Percentiles rank a stretch among this genome's conserved stretches.
Conservation (phyloP, 1,140 invertebrate species). For the Caerostris extrusa region DNA sequence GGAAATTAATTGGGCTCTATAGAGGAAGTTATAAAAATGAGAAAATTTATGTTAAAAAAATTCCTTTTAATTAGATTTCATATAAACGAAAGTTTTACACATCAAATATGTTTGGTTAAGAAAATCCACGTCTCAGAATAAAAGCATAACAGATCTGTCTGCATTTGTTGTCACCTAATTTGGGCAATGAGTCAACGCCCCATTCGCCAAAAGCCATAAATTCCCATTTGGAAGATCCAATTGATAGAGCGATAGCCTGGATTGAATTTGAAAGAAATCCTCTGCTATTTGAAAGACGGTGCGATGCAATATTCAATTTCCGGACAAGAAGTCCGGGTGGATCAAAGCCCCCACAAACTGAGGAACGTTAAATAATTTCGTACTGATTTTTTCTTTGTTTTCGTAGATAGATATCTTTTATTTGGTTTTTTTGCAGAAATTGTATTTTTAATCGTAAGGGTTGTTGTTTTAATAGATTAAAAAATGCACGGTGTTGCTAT, state of each 20-base stretch:
- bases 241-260: not conserved
- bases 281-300: not conserved
- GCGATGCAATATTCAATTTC: not conserved
- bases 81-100: no score
- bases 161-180: not conserved
- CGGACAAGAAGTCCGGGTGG: not conserved
- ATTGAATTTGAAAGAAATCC: not conserved
- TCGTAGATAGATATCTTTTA: not conserved
- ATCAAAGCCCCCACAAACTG: not conserved
- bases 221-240: not conserved
- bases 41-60: no score
- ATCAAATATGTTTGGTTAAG: no score
- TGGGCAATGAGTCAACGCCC: not conserved
- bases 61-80: no score
- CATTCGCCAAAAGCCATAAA: not conserved
- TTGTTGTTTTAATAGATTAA: not conserved
- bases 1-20: no score
- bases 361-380: not conserved
- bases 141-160: not conserved
- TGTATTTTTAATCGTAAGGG: not conserved
- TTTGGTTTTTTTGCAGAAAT: not conserved
- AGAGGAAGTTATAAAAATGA: no score
- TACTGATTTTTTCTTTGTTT: not conserved
- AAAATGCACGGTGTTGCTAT: not conserved
- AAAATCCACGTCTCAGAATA: not conserved